Percentiles rank a stretch among this genome's conserved stretches.
These are phyloP conservation scores for Drosophila pseudotakahashii DNA, from an alignment of 2,888 invertebrate genomes.

Conservation along the genomic window DNA sequence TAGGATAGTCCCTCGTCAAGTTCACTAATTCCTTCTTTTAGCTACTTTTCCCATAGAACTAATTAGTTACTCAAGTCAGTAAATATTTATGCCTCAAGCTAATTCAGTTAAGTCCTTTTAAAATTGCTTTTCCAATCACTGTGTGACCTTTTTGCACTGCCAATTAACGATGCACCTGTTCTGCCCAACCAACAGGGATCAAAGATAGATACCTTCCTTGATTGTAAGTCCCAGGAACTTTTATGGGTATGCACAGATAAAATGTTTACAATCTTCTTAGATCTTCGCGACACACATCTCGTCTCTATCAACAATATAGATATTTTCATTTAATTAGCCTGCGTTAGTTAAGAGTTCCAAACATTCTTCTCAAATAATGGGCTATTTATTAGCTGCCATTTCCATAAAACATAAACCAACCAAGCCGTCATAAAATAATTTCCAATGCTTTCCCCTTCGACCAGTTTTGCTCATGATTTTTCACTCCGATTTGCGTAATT, in stretches of 20 bases:
- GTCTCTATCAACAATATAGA: not conserved
- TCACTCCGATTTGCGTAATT: not conserved
- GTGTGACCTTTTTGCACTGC: not conserved
- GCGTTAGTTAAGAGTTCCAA: not conserved
- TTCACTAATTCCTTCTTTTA: too few relatives aligned
- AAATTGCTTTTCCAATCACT: too few relatives aligned
- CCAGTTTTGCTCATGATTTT: not conserved
- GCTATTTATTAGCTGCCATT: slow-evolving; percentile 8
- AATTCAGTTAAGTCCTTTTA: too few relatives aligned
- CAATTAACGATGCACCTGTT: not conserved
- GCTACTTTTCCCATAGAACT: too few relatives aligned
- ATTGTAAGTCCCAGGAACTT: not conserved
- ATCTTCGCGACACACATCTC: not conserved
- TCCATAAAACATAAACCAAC: slow-evolving; percentile 1
- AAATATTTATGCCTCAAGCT: too few relatives aligned
- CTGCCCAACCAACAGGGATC: too few relatives aligned
- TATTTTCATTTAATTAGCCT: not conserved
- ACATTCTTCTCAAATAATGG: not conserved
- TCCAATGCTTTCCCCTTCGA: not conserved
- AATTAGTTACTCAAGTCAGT: too few relatives aligned
- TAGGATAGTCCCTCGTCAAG: too few relatives aligned
- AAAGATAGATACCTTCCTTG: not conserved
- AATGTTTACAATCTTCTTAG: not conserved
- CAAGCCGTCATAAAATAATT: too few relatives aligned
- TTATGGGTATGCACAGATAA: not conserved